Evolutionary conservation across 2,888 invertebrate species (phyloP).

Genomic region (Sarcophaga variegata): DNA sequence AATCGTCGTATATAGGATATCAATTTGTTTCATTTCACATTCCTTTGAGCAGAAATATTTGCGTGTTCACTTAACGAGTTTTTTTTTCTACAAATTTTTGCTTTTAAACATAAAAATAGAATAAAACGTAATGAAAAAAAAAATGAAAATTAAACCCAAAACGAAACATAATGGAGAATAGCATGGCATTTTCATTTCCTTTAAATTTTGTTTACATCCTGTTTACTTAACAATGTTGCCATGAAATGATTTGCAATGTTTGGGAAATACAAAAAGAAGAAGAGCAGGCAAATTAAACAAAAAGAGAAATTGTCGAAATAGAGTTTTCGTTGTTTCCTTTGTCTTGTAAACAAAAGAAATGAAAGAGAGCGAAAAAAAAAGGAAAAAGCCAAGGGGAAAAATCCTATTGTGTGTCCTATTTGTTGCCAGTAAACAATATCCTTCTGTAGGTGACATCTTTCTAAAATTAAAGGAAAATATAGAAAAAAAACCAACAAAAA

Average conservation of each 20-base stretch:
- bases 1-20: too few relatives aligned
- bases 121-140: not conserved
- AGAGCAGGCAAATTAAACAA: not conserved
- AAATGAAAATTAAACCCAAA: not conserved
- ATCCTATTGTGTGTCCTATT: not conserved
- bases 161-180: not conserved
- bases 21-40: too few relatives aligned
- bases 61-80: too few relatives aligned
- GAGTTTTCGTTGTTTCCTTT: not conserved
- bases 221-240: slow-evolving; percentile 1
- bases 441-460: slow-evolving; percentile 6
- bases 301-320: not conserved
- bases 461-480: not conserved
- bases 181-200: slow-evolving; percentile 39
- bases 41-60: too few relatives aligned
- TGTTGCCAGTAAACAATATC: not conserved
- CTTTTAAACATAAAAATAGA: not conserved
- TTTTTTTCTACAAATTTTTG: too few relatives aligned
- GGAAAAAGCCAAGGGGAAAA: not conserved
- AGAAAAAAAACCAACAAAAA: too few relatives aligned
- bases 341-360: not conserved
- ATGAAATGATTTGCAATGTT: slow-evolving; percentile 1
- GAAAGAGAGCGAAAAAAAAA: not conserved
- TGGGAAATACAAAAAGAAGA: not conserved
- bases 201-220: slow-evolving; percentile 44